Percentiles rank a stretch among this genome's conserved stretches.
Conservation (phyloP, 2,113 vertebrate genomes). For the Cepphus grylle region DNA sequence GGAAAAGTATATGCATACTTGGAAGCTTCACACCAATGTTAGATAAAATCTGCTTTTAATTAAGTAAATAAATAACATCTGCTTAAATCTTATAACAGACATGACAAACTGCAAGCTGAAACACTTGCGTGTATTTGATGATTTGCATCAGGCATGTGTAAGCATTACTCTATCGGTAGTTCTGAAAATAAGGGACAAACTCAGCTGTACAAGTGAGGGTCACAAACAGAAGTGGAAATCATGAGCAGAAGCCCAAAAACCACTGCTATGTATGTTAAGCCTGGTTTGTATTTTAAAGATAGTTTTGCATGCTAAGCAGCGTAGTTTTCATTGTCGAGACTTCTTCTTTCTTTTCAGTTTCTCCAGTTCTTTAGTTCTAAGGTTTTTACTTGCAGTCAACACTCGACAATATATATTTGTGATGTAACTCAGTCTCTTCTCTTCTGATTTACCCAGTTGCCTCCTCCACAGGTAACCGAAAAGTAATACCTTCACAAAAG, state of each 20-base stretch:
- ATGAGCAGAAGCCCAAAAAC: not conserved
- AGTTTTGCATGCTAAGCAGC: not conserved
- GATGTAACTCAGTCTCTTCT: not conserved
- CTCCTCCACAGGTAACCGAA: not conserved
- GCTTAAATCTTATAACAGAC: slow-evolving; percentile 1
- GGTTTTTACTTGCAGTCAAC: not conserved
- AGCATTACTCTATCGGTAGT: not conserved
- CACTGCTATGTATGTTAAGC: not conserved
- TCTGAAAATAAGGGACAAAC: not conserved
- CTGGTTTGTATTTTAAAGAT: not conserved
- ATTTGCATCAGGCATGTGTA: not conserved
- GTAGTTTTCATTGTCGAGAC: not conserved
- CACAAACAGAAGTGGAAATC: not conserved
- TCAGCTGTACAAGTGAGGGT: not conserved
- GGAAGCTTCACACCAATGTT: slow-evolving; percentile 56
- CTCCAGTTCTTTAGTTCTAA: not conserved
- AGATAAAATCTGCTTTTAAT: slow-evolving; percentile 38
- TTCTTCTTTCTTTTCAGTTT: not conserved
- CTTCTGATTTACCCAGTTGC: not conserved
- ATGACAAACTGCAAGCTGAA: not conserved
- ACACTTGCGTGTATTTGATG: not conserved
- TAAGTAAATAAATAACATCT: slow-evolving; percentile 43
- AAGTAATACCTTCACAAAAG: not conserved
- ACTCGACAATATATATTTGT: not conserved
- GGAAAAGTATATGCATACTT: not conserved